Percentiles rank a stretch among this genome's conserved stretches.
These are phyloP conservation scores for Cichlasoma orientale DNA, from an alignment of 2,797 vertebrate genomes.

Conservation along the genomic window DNA sequence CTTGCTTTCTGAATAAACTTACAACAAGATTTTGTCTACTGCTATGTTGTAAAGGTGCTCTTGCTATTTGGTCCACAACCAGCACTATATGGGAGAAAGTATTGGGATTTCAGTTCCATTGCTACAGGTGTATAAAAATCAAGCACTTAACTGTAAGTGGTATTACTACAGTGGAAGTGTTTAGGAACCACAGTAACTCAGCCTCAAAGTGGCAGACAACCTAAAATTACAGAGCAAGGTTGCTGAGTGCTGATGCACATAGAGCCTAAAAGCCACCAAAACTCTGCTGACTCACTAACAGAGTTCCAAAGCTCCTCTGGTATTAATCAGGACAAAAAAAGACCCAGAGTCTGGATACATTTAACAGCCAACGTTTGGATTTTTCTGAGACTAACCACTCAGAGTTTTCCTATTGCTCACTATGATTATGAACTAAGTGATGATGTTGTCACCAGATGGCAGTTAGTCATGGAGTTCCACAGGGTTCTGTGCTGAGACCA, in stretches of 20 bases:
- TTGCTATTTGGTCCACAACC: neutral
- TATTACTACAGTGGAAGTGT: neutral
- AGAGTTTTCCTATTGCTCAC: neutral
- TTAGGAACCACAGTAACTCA: neutral
- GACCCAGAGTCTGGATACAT: neutral
- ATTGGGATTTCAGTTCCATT: fast-evolving
- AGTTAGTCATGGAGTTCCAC: neutral
- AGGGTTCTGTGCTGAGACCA: neutral
- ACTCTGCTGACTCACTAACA: neutral
- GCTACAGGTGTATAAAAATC: neutral
- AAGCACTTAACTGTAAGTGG: neutral
- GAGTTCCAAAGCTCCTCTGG: neutral
- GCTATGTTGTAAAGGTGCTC: neutral
- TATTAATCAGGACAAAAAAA: neutral
- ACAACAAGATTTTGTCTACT: neutral
- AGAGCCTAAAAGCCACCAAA: neutral
- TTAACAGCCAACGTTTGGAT: neutral
- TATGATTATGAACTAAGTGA: neutral
- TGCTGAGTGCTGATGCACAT: neutral
- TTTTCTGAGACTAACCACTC: neutral
- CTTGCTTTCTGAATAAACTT: neutral
- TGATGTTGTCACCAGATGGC: neutral
- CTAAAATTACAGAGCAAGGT: neutral
- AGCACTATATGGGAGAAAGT: neutral
- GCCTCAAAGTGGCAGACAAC: neutral